phyloP scores from a whole-genome alignment of 35 echinoderm and acorn worm genomes.

The Ptychodera flava region DNA sequence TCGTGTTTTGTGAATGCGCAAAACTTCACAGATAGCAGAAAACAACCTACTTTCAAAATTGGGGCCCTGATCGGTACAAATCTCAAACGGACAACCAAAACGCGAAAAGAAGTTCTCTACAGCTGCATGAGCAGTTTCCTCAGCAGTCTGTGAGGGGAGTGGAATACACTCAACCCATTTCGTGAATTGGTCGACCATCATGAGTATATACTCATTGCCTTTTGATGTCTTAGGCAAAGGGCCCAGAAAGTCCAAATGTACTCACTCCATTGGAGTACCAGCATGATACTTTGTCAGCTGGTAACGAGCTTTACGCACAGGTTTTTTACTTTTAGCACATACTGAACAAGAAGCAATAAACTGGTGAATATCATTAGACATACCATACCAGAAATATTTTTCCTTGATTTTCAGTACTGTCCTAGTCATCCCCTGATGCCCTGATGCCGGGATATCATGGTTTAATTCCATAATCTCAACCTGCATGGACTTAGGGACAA shows the following conservation, averaged over 20 bases:
- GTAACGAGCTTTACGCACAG: background rate
- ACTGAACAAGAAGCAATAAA: background rate
- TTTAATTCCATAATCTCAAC: background rate
- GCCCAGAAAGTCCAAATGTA: slow-evolving; percentile 27
- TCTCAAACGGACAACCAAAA: slow-evolving; percentile 36
- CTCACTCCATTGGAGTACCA: slow-evolving; percentile 35
- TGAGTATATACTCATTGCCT: slow-evolving; percentile 32
- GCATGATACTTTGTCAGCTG: slow-evolving; percentile 23
- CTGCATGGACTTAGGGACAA: background rate
- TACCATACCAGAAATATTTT: slow-evolving; percentile 27
- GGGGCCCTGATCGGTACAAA: slow-evolving; percentile 33
- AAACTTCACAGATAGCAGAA: slow-evolving; percentile 1
- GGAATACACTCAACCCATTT: slow-evolving; percentile 33
- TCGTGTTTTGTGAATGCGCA: slow-evolving; percentile 16
- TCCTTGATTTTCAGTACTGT: slow-evolving; percentile 4
- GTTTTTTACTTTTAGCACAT: background rate
- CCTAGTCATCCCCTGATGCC: background rate
- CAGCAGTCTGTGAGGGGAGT: slow-evolving; percentile 10
- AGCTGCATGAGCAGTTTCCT: slow-evolving; percentile 5
- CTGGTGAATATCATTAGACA: background rate
- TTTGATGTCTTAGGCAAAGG: background rate
- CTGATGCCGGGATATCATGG: slow-evolving; percentile 4
- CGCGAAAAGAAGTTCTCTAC: slow-evolving; percentile 31
- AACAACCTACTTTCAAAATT: slow-evolving; percentile 46
- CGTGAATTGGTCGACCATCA: slow-evolving; percentile 35